Evolutionary conservation across 2,888 invertebrate genomes (phyloP), one percentile per base, ranked within the genome.

Genomic region (Drosophila meridiana): DNA sequence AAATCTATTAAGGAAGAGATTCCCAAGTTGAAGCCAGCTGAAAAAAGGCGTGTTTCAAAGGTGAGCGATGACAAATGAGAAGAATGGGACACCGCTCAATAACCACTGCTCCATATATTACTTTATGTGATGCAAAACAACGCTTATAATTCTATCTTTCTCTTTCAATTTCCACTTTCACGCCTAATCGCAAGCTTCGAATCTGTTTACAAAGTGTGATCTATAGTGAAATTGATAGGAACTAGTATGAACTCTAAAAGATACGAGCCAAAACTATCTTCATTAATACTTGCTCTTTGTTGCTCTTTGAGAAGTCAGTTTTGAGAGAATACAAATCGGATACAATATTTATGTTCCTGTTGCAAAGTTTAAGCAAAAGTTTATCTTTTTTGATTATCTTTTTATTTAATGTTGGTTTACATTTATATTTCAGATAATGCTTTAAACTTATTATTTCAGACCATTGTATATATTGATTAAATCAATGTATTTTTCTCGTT

Each of bases 1-100:
- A 94, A 95, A 92, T 82, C 90, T 61, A 78, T 90, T 56, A 94
- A 94, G 89, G 95, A 95, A 93, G 95, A 95, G 91, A 94, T 95
- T 92, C 95, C 95, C 87, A 95, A 95, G 93, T 93, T 95, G 32
- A 95, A 94, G 88, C 92, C 95, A 65, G 93, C 94, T 48, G 94
- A 94, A 30, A 87, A 88, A 66, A 84, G 90, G 36, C 86, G 82
- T 40, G 64, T 80, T 47, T 69, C 89, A 68, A 93, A 93, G 93
- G 93, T 93, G 90, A 93, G 90, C 68, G 48, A 69, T 60, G 63
- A 57, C n/a, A 11, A 32, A 36, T 34, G 14, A 38, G 26, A 30
- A 11, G 2, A 42, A 43, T n/a, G 36, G 48, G 30, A 32, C 11
- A 28, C n/a, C 42, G 36, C 53, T 45, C 43, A 11, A 40, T 20